Conservation (phyloP, 2,888 invertebrate species). For the Eugnorisma glareosa region DNA sequence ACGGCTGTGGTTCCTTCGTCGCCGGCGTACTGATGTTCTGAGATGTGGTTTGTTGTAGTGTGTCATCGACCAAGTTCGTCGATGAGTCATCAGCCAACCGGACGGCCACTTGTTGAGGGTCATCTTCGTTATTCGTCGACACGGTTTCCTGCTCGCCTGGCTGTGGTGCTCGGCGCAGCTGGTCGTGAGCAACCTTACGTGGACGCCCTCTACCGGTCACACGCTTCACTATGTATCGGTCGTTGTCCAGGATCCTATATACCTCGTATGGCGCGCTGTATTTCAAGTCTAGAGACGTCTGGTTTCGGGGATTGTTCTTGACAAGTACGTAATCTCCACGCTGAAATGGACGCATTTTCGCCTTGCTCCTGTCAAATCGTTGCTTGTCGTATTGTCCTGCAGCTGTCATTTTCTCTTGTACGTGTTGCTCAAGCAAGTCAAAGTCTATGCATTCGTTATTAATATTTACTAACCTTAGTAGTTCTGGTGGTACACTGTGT, state of each 20-base stretch:
- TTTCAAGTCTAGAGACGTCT: constrained; percentile 43
- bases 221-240: constrained; percentile 22
- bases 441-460: constrained; percentile 24
- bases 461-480: constrained; percentile 28
- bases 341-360: constrained; percentile 22
- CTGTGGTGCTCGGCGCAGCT: constrained; percentile 15
- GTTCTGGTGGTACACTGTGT: constrained; percentile 41
- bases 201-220: constrained; percentile 11
- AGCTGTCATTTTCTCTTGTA: constrained; percentile 31
- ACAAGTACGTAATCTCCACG: constrained; percentile 39
- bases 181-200: constrained; percentile 26
- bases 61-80: no score
- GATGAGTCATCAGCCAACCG: background rate
- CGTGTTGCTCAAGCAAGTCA: constrained; percentile 12
- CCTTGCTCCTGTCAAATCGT: constrained; percentile 22
- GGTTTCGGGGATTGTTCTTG: constrained; percentile 41
- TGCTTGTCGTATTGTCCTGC: constrained; percentile 11
- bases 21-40: background rate
- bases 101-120: background rate
- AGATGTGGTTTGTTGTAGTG: background rate
- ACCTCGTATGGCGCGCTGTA: constrained; percentile 42
- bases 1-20: background rate
- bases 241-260: constrained; percentile 14
- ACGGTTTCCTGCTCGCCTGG: constrained; percentile 12
- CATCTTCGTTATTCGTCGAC: constrained; percentile 7